Evolutionary conservation across 2,888 invertebrate species (phyloP).

Genomic region (Drosophila putrida): DNA sequence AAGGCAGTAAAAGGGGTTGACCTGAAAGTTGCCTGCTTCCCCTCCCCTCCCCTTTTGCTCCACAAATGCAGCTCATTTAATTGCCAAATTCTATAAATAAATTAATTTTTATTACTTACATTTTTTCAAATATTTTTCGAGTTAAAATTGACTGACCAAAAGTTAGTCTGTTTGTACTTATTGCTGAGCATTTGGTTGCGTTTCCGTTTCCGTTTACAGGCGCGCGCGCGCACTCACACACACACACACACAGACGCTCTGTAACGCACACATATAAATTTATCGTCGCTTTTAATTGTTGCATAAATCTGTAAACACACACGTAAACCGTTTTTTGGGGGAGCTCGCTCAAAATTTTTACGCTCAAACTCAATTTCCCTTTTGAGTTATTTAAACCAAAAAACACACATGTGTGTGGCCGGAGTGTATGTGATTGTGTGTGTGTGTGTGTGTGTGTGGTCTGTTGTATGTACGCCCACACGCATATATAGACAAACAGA

Average conservation of each 20-base stretch:
- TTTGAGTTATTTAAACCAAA: constrained; percentile 74
- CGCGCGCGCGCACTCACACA: constrained; percentile 38
- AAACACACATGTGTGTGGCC: constrained; percentile 43
- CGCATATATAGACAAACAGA: constrained; percentile 4
- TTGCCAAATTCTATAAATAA: constrained; percentile 9
- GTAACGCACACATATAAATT: constrained; percentile 15
- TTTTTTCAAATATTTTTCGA: background rate
- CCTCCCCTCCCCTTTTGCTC: background rate
- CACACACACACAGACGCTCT: constrained; percentile 37
- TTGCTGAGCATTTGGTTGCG: constrained; percentile 51
- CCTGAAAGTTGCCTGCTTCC: constrained; percentile 28
- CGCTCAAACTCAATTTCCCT: constrained; percentile 77
- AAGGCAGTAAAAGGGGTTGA: constrained; percentile 37
- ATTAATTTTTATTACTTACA: too few species aligned
- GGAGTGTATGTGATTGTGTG: constrained; percentile 36
- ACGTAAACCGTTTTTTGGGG: constrained; percentile 45
- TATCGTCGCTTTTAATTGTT: constrained; percentile 71
- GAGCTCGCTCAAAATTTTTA: constrained; percentile 59
- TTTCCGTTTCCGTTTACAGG: constrained; percentile 65
- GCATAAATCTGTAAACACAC: constrained; percentile 70
- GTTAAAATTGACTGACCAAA: constrained; percentile 39
- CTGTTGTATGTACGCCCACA: constrained; percentile 40
- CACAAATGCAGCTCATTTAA: constrained; percentile 10
- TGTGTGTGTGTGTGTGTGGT: constrained; percentile 41
- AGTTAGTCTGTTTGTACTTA: constrained; percentile 32